Evolutionary conservation across 2,113 vertebrate species (phyloP).

Genomic region (Passer montanus): DNA sequence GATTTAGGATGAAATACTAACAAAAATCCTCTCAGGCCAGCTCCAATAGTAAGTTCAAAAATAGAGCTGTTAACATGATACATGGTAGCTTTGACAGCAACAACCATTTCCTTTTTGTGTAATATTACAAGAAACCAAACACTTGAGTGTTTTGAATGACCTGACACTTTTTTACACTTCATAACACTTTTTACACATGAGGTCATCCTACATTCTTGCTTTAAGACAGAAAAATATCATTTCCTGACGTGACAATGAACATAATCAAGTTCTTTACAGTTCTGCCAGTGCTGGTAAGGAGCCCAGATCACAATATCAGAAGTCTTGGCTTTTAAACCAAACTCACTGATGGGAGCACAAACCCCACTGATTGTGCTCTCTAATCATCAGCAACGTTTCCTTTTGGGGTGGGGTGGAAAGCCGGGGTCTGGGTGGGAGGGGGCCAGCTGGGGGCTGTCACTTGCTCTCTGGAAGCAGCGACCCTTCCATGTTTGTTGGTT

Average conservation of each 20-base stretch:
- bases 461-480: neutral
- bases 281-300: conserved; percentile 30
- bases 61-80: conserved; percentile 33
- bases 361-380: neutral
- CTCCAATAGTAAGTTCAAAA: neutral
- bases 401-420: neutral
- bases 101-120: conserved; percentile 55
- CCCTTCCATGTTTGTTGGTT: neutral
- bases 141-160: conserved; percentile 5
- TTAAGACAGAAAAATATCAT: conserved; percentile 18
- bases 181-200: neutral
- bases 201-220: neutral
- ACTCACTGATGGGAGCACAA: neutral
- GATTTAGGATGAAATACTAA: conserved; percentile 1
- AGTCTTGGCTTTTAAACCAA: neutral
- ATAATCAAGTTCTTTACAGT: neutral
- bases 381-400: neutral
- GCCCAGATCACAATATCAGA: neutral
- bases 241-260: conserved; percentile 30
- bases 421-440: neutral
- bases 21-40: neutral
- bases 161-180: neutral
- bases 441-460: neutral
- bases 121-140: conserved; percentile 17
- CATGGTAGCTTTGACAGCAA: neutral